phyloP scores from a whole-genome alignment of 2,113 vertebrate species.

The Empidonax traillii region DNA sequence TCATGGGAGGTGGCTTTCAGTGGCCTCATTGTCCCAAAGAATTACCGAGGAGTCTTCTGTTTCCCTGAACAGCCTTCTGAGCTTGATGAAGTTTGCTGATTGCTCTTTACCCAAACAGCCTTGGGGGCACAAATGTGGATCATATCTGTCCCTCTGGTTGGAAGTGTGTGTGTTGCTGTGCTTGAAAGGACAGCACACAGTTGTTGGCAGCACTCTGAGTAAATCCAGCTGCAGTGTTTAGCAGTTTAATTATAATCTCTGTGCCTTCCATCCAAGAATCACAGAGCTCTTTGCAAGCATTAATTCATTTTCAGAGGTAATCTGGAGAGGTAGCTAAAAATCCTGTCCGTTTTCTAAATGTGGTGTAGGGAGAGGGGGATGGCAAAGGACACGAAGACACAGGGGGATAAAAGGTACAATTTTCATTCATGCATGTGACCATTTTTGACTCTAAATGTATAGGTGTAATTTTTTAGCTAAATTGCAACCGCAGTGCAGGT shows the following conservation, averaged over 20 bases:
- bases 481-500: neutral
- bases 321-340: neutral
- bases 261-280: neutral
- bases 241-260: conserved; percentile 5
- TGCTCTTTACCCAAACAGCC: neutral
- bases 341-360: neutral
- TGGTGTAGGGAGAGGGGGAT: neutral
- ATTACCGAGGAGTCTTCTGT: neutral
- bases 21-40: neutral
- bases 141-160: neutral
- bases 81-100: neutral
- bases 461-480: neutral
- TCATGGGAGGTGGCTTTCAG: neutral
- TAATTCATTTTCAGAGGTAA: neutral
- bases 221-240: conserved; percentile 18
- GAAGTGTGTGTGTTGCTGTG: neutral
- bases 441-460: neutral
- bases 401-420: neutral
- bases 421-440: neutral
- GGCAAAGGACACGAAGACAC: neutral
- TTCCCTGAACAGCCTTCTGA: neutral
- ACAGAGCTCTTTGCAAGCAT: neutral
- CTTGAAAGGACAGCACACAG: neutral
- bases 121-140: neutral
- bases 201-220: neutral